Base-by-base conservation (phyloP, 1,140 invertebrate genomes). In the Apis dorsata region DNA sequence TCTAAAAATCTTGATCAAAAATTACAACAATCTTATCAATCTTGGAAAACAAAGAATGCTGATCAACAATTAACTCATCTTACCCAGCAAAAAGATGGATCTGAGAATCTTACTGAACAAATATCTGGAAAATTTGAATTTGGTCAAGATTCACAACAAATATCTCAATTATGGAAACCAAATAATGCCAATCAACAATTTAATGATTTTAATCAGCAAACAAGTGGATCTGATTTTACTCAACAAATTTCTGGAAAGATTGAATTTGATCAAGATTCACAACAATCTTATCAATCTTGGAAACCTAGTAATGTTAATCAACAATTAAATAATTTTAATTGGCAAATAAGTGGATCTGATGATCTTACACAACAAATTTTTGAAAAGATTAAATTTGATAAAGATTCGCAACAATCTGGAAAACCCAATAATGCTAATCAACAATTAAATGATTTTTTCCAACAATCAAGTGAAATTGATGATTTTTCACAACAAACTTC, bases 311-410 rank as follows among this genome's bases (percentile, higher is more conserved):
- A 21, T 2, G 15, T 19, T 1, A 53, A 34, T 21, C 85, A 84
- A 28, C 49, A 86, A n/a, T 7, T 66, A 12, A 57, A 75, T n/a
- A 73, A 88, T 70, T 44, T 66, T 8, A n/a, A 57, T n/a, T 81
- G 83, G 66, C 74, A 78, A 62, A 76, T 57, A 12, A 78, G 55
- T 44, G 13, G 74, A 44, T 57, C 82, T 21, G 79, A 88, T n/a
- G 84, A 88, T 66, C 51, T 87, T 51, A 80, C 77, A 11, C 84
- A 90, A 79, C 79, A 88, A 19, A 82, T 85, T 1, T 65, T 63
- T 21, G 85, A 72, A 17, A 70, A 72, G 12, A 90, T 94, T 89
- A 88, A 94, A 79, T 90, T 92, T 79, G 90, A 86, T 0, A 92
- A 93, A 78, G 88, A 91, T 66, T 84, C 85, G 19, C 88, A 92